Evolutionary conservation across 92 coral and sea anemone genomes (phyloP), one percentile per base, ranked within the genome.

Genomic region (Heteractis magnifica): DNA sequence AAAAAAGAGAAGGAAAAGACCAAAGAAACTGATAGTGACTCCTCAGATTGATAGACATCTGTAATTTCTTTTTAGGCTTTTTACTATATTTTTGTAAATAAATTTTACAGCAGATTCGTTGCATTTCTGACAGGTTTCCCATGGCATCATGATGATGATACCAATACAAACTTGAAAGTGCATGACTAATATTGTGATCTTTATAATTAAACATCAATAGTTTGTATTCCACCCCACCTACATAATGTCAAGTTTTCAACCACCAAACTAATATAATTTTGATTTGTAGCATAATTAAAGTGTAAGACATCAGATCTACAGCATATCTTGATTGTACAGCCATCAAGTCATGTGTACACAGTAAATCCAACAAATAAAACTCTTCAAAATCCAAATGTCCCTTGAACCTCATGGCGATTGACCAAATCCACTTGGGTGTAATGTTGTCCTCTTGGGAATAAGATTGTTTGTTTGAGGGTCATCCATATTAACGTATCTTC

Each of bases 1-100:
- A 87, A 91, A 49, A 86, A 91, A 75, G 87, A 91, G 58, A 88
- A 90, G 51, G 85, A 86, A 13, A 80, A 79, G 41, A 58, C 20
- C 13, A 83, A 86, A 44, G 86, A 74, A 15, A 75, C 93, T 26
- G 90, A 87, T 65, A 78, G 90, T 71, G 87, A 81, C 70, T 62
- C 65, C 6, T 89, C 92, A 20, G 83, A 80, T 65, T 80, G 56
- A 80, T 55, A 4, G 6, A 62, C 6, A 3, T 34, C 44, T 34
- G 26, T 72, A 49, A 5, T 34, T 41, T 72, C 77, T 72, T 72
- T 12, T 49, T 48, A 19, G 56, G 79, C 34, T 26, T 71, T 72
- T 72, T 72, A 41, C 77, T 18, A 18, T 16, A 62, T 62, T 62
- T 62, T 62, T 62, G 70, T 62, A 23, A 62, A 62, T 62, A 62